A percentile compares a stretch with the other conserved stretches of the same genome.
These are phyloP conservation scores for Caerostris extrusa DNA, from an alignment of 1,140 invertebrate species.

Conservation along the genomic window DNA sequence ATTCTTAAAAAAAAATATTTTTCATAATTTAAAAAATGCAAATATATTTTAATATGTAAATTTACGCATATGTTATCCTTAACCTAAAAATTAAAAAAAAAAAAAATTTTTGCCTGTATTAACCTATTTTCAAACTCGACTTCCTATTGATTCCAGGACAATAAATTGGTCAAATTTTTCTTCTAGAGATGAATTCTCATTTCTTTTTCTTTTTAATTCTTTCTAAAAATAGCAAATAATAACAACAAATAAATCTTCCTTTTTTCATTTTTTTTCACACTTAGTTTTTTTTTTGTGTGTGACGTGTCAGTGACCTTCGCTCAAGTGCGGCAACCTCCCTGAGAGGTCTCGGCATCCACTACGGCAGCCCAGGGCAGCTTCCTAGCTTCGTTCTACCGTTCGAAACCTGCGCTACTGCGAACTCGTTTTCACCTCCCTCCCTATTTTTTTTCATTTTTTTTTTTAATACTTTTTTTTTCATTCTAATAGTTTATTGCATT, in stretches of 20 bases:
- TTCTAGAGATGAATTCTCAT: too few species aligned
- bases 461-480: constrained; percentile 27
- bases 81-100: background rate
- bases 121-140: background rate
- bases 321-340: constrained; percentile 45
- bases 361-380: constrained; percentile 14
- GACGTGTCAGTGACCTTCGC: constrained; percentile 42
- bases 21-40: too few species aligned
- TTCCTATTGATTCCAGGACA: background rate
- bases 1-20: too few species aligned
- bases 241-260: background rate
- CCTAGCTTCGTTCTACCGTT: constrained; percentile 1
- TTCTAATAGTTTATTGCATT: constrained; percentile 2
- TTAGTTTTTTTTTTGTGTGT: background rate
- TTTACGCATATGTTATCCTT: too few species aligned
- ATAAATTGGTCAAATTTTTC: too few species aligned
- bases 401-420: background rate
- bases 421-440: background rate
- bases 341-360: background rate
- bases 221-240: background rate
- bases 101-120: background rate
- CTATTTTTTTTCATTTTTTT: background rate
- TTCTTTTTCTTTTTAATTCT: background rate
- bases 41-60: too few species aligned
- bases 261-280: background rate